phyloP scores from a whole-genome alignment of 2,797 vertebrate species.

The Karalla daura region DNA sequence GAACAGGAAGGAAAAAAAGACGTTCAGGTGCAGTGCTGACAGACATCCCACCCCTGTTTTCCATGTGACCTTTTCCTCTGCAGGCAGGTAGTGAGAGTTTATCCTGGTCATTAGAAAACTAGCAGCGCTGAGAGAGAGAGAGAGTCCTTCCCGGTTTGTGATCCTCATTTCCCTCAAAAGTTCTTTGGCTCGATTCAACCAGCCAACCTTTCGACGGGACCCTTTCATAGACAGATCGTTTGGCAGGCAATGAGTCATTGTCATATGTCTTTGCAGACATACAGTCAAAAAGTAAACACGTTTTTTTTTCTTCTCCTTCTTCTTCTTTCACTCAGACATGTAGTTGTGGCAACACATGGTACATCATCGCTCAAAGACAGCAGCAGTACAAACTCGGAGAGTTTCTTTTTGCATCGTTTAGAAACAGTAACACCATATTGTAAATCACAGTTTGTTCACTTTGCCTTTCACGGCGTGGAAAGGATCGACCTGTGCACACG shows the following conservation, averaged over 20 bases:
- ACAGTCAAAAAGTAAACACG: conserved; percentile 53
- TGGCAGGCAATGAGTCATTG: conserved; percentile 31
- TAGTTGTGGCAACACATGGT: conserved; percentile 53
- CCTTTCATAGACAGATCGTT: conserved; percentile 18
- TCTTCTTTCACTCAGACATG: conserved; percentile 38
- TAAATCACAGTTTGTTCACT: conserved; percentile 74
- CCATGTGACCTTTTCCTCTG: conserved; percentile 68
- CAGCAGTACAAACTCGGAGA: conserved; percentile 65
- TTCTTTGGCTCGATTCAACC: conserved; percentile 42
- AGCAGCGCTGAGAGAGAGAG: conserved; percentile 51
- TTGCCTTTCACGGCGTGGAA: conserved; percentile 39
- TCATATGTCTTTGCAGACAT: conserved; percentile 35
- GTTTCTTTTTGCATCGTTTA: conserved; percentile 74
- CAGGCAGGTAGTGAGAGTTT: conserved; percentile 61
- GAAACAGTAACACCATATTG: conserved; percentile 64
- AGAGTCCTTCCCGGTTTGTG: conserved; percentile 31
- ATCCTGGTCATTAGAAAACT: conserved; percentile 62
- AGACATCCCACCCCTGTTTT: conserved; percentile 55
- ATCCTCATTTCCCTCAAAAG: conserved; percentile 27
- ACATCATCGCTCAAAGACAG: conserved; percentile 53
- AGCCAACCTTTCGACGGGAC: conserved; percentile 37
- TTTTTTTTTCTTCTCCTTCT: conserved; percentile 22
- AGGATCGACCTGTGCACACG: conserved; percentile 33
- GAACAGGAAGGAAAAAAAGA: conserved; percentile 41
- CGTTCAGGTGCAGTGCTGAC: conserved; percentile 53